phyloP scores from a whole-genome alignment of 2,888 invertebrate genomes.

The Heliconius erato region DNA sequence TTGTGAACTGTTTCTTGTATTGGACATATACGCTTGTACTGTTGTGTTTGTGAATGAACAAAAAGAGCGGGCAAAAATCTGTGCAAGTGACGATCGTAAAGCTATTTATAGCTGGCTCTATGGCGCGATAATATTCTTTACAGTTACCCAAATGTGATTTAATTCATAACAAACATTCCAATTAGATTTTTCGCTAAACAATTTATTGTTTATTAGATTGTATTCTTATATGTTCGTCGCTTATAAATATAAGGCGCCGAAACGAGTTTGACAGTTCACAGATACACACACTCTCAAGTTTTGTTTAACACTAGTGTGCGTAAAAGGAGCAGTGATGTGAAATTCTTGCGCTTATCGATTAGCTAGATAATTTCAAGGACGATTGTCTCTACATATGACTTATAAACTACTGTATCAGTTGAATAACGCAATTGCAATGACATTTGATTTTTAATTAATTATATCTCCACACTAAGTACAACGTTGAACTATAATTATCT shows the following conservation, averaged over 20 bases:
- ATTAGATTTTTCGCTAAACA: constrained; percentile 57
- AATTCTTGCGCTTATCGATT: constrained; percentile 83
- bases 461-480: constrained; percentile 8
- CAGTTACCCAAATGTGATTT: constrained; percentile 55
- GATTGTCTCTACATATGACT: constrained; percentile 55
- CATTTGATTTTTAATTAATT: constrained; percentile 26
- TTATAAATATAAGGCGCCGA: constrained; percentile 67
- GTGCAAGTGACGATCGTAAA: constrained; percentile 74
- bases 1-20: constrained; percentile 61
- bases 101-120: constrained; percentile 80
- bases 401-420: constrained; percentile 47
- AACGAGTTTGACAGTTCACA: constrained; percentile 83
- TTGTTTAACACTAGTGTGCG: constrained; percentile 70
- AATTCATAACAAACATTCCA: constrained; percentile 48
- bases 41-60: constrained; percentile 66
- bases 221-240: constrained; percentile 42
- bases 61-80: constrained; percentile 80
- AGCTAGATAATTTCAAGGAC: constrained; percentile 81
- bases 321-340: constrained; percentile 75
- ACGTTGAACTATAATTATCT: neutral
- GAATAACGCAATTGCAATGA: constrained; percentile 22
- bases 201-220: constrained; percentile 47
- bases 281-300: constrained; percentile 64
- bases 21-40: constrained; percentile 55
- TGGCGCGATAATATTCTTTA: constrained; percentile 70